Evolutionary conservation across 2,797 vertebrate genomes (phyloP).

Genomic region (Enteromius trimaculatus): DNA sequence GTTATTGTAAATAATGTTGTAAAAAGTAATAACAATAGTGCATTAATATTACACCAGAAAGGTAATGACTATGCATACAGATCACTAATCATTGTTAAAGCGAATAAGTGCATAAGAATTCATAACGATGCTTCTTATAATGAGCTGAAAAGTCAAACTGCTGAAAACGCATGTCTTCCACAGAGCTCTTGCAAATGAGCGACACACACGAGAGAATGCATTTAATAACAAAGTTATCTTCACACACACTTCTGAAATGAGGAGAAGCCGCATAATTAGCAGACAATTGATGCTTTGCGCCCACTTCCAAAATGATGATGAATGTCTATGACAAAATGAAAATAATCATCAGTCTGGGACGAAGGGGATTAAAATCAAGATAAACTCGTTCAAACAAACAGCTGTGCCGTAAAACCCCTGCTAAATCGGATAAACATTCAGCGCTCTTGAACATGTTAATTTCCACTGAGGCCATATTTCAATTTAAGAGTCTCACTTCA

Average conservation of each 20-base stretch:
- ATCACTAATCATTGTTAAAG: conserved; percentile 47
- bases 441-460: conserved; percentile 67
- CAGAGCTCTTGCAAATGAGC: conserved; percentile 23
- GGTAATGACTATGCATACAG: neutral
- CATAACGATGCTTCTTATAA: conserved; percentile 34
- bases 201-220: conserved; percentile 20
- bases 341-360: conserved; percentile 28
- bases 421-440: conserved; percentile 68
- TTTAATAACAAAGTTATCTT: conserved; percentile 40
- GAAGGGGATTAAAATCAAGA: conserved; percentile 37
- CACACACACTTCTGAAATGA: conserved; percentile 26
- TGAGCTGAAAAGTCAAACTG: conserved; percentile 17
- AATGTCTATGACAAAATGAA: conserved; percentile 36
- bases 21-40: neutral
- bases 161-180: conserved; percentile 7
- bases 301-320: conserved; percentile 47
- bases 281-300: conserved; percentile 41
- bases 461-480: conserved; percentile 70
- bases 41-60: neutral
- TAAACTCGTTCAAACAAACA: conserved; percentile 63
- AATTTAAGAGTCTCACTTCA: conserved; percentile 70
- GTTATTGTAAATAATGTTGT: no score
- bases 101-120: conserved; percentile 46
- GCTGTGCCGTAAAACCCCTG: conserved; percentile 56
- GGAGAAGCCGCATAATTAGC: conserved; percentile 34